Percentiles rank a stretch among this genome's conserved stretches.
These are phyloP conservation scores for Geodia barretti DNA, from an alignment of 37 sponge, comb jelly and placozoan genomes.

Conservation along the genomic window DNA sequence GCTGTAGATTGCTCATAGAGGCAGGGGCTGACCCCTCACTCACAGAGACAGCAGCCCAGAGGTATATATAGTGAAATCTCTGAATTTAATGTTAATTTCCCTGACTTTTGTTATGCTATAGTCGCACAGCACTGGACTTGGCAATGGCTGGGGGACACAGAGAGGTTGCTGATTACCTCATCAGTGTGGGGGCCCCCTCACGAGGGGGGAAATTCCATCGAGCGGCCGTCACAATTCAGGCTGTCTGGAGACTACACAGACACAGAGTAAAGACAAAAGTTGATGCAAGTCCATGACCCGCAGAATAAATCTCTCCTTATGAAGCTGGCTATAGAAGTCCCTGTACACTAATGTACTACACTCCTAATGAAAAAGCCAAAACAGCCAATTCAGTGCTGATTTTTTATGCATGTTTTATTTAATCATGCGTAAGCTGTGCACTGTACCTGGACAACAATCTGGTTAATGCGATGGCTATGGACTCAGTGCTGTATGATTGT, in stretches of 20 bases:
- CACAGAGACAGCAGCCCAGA: constrained; percentile 12
- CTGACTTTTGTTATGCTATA: neutral
- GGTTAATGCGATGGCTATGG: too few species aligned
- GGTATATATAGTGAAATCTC: neutral
- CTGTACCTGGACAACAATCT: too few species aligned
- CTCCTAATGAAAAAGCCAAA: too few species aligned
- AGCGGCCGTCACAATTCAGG: constrained; percentile 78
- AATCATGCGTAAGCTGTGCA: too few species aligned
- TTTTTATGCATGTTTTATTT: too few species aligned
- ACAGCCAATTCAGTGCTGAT: too few species aligned
- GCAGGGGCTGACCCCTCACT: constrained; percentile 20
- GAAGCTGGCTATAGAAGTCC: too few species aligned
- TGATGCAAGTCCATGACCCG: too few species aligned
- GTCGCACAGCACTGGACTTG: constrained; percentile 57
- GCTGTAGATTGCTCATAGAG: constrained; percentile 51
- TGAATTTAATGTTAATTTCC: neutral
- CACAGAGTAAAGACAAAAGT: constrained; percentile 57
- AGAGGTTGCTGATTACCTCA: constrained; percentile 46
- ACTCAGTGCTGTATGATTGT: neutral
- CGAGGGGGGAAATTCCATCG: constrained; percentile 67
- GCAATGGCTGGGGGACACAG: constrained; percentile 41
- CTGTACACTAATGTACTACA: too few species aligned
- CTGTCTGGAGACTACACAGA: constrained; percentile 51
- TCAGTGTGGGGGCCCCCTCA: constrained; percentile 39
- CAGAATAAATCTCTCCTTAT: too few species aligned